Evolutionary conservation across 2,797 vertebrate species (phyloP).

Genomic region (Botia kubotai): DNA sequence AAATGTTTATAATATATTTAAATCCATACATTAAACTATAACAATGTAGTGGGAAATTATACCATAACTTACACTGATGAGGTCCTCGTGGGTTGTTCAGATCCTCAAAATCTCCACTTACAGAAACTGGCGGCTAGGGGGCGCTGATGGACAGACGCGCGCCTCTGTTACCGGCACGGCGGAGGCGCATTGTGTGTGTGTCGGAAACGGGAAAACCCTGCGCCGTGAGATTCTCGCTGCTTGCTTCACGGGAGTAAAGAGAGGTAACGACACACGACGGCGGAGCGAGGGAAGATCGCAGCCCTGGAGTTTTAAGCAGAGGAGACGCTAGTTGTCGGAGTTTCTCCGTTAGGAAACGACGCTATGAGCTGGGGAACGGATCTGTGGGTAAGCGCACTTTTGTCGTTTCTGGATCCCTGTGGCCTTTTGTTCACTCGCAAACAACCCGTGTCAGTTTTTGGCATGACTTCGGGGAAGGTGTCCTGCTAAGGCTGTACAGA

Average conservation of each 20-base stretch:
- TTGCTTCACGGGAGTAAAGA: constrained; percentile 21
- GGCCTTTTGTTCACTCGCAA: constrained; percentile 18
- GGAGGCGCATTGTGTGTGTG: not conserved
- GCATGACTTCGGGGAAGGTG: constrained; percentile 64
- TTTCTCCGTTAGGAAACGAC: no score
- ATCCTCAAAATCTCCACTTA: not conserved
- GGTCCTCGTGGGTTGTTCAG: no score
- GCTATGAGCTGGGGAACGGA: constrained; percentile 88
- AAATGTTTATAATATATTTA: no score
- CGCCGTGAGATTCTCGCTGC: constrained; percentile 22
- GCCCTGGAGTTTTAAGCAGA: constrained; percentile 64
- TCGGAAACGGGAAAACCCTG: constrained; percentile 29
- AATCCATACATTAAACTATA: no score
- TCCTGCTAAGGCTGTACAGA: constrained; percentile 61
- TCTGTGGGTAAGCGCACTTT: constrained; percentile 80
- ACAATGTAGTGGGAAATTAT: no score
- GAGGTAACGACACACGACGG: constrained; percentile 28
- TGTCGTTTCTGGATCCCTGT: not conserved
- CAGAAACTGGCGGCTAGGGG: not conserved
- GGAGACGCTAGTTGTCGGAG: constrained; percentile 67
- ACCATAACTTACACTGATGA: no score
- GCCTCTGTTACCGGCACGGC: not conserved
- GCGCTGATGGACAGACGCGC: not conserved
- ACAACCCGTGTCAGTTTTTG: constrained; percentile 25
- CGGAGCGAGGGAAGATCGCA: constrained; percentile 35